Base-by-base conservation (phyloP, 2,888 invertebrate genomes). In the Phania funesta region DNA sequence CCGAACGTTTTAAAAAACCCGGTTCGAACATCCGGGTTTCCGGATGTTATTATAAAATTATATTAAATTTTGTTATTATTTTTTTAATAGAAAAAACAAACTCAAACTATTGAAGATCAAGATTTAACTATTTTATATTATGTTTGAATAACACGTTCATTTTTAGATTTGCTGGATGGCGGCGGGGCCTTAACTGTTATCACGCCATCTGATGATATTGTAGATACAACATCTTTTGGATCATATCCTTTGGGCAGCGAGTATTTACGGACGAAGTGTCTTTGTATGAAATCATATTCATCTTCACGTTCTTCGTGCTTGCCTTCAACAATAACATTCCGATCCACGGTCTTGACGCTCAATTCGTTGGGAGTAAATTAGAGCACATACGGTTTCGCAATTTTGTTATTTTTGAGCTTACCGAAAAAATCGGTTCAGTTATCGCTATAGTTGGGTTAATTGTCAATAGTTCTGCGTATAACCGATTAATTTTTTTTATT, bases 301-400 rank as follows among this genome's bases (percentile, higher is more conserved):
- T 95, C 95, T 29, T 93, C 93, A 83, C 94, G 94, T 79, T 96
- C 94, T 87, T 95, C 95, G 87, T 95, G 96, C 87, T 94, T 95
- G 0, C 95, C 96, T 89, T 96, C 95, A 7, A 95, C 92, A 54
- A 94, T 92, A 9, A 96, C 93, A 41, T 92, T 92, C 81, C 94
- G 93, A n/a, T 95, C 96, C 0, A 94, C 92, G 0, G 95, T 95
- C 89, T 95, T 96, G 26, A 97, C 96, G 2, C 93, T 92, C 48
- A 96, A 94, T 89, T 96, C 96, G 18, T 94, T 94, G 0, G 96
- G 96, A n/a, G 93, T 91, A 87, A 96, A 96, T 85, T 96, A 95
- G 86, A 94, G 93, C 0, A 96, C 95, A 87, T 96, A 96, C 86
- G n/a, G n/a, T n/a, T n/a, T n/a, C n/a, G n/a, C n/a, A n/a, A n/a